These are phyloP conservation scores for Psammodynastes pulverulentus DNA, from an alignment of 2,113 vertebrate species.

Conservation along the genomic window DNA sequence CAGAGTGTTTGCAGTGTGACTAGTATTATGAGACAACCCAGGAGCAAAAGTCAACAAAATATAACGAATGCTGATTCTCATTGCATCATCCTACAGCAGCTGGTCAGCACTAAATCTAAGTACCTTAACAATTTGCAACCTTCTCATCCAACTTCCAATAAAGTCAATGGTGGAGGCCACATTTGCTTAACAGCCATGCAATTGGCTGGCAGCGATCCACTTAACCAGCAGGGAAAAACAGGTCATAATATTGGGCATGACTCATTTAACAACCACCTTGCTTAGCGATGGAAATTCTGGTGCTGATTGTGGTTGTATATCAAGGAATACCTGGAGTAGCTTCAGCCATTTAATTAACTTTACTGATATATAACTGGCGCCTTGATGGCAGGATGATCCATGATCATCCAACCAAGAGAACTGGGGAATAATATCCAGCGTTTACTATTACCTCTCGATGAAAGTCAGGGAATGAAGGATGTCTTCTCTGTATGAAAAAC, in stretches of 20 bases:
- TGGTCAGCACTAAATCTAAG: too few species aligned
- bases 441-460: background rate
- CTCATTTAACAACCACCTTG: background rate
- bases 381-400: background rate
- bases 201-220: background rate
- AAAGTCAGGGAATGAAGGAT: background rate
- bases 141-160: background rate
- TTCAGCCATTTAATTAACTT: background rate
- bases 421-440: background rate
- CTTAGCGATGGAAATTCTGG: background rate
- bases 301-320: background rate
- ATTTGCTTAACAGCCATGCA: background rate
- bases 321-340: background rate
- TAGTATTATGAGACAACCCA: too few species aligned
- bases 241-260: background rate
- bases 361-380: background rate
- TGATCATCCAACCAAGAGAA: background rate
- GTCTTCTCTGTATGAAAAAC: background rate
- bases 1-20: too few species aligned
- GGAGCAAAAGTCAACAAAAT: too few species aligned
- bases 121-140: too few species aligned
- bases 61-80: too few species aligned
- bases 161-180: background rate
- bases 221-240: background rate
- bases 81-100: too few species aligned